Base-by-base conservation (phyloP, 1,140 invertebrate species). In the Calephelis virginiensis region DNA sequence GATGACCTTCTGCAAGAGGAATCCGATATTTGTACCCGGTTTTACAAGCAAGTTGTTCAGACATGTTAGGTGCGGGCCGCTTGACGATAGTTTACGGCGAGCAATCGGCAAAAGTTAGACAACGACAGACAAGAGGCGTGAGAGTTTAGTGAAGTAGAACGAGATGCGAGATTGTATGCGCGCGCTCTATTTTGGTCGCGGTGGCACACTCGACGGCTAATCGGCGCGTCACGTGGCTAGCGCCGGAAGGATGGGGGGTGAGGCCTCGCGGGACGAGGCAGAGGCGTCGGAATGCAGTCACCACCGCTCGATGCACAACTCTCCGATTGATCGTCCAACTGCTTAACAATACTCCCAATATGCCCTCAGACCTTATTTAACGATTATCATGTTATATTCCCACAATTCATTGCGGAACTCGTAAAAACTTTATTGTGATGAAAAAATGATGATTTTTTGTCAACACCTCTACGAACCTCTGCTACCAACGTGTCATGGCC, bases 161-260 rank as follows among this genome's bases (percentile, higher is more conserved):
- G 80, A 82, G 87, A 83, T 80, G 79, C 73, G 78, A 83, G 84
- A 85, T 86, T 82, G 82, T 85, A 78, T 86, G 79, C 80, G 78
- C 75, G 79, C 80, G 82, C 85, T 88, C 85, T 90, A 90, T 90
- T 90, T 90, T 83, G 84, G 88, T 90, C 84, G 80, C 85, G 78
- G 88, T 86, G 81, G 83, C 83, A 87, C 86, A 85, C 85, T 87
- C 87, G 78, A 79, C 74, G 80, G 86, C 85, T 89, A 88, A 90
- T 90, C 86, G 85, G 76, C 85, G 80, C 79, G 85, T 89, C 85
- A 89, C 86, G 88, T 89, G 86, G 86, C 84, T 80, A 79, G 74
- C 82, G 81, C 83, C 85, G 83, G 88, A 88, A 89, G 86, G 81
- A 87, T 82, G 88, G 79, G 83, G 85, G 84, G 86, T 78, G 85